Percentiles rank a stretch among this genome's conserved stretches.
These are phyloP conservation scores for Agonopterix subpropinquella DNA, from an alignment of 2,888 invertebrate species.

Conservation along the genomic window DNA sequence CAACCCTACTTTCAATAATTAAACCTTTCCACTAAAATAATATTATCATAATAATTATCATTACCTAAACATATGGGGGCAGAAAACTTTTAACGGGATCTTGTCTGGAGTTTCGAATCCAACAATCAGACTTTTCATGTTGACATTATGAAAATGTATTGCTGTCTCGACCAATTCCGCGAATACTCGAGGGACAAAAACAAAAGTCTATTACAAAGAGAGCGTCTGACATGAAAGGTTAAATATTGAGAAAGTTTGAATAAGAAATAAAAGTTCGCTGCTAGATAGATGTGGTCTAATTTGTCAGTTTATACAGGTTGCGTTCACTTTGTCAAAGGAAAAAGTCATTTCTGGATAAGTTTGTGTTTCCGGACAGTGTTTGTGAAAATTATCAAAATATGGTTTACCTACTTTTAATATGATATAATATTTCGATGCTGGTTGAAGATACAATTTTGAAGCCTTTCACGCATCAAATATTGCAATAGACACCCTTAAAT, in stretches of 20 bases:
- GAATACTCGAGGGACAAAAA: constrained; percentile 25
- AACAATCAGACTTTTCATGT: not conserved
- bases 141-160: constrained; percentile 9
- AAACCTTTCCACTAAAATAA: no score
- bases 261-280: constrained; percentile 25
- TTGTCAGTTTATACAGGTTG: constrained; percentile 24
- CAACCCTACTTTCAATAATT: no score
- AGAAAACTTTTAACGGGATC: no score
- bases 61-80: no score
- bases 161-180: constrained; percentile 19
- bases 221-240: constrained; percentile 39
- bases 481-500: no score
- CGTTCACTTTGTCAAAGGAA: not conserved
- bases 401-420: not conserved
- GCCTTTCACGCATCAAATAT: no score
- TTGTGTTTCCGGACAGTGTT: no score
- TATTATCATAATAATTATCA: no score
- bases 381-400: not conserved
- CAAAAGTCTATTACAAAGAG: constrained; percentile 35
- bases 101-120: no score
- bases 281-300: constrained; percentile 31
- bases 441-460: not conserved
- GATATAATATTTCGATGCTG: not conserved
- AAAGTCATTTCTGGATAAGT: not conserved
- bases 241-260: constrained; percentile 52